These are phyloP conservation scores for Mesorhabditis sp. DNA, from an alignment of 2,888 invertebrate species.

Conservation along the genomic window DNA sequence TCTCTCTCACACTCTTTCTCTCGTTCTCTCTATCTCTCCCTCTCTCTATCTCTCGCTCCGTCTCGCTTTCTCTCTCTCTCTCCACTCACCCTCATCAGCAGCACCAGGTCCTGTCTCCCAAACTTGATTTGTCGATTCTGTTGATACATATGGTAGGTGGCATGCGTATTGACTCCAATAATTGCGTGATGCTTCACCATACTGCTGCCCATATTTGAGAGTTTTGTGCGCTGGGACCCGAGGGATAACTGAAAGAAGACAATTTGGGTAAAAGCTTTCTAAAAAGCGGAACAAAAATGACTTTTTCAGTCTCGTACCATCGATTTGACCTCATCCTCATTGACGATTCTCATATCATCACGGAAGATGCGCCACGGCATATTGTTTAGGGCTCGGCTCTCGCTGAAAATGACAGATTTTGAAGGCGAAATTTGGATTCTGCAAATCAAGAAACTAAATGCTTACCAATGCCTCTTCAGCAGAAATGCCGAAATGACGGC, in stretches of 20 bases:
- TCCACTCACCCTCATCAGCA: constrained; percentile 28
- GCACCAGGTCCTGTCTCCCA: constrained; percentile 23
- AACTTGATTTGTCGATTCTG: constrained; percentile 31
- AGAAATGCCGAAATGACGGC: constrained; percentile 14
- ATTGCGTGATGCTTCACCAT: constrained; percentile 47
- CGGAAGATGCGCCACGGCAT: constrained; percentile 40
- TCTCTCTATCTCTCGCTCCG: too few relatives aligned
- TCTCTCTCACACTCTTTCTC: too few relatives aligned
- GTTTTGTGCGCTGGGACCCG: constrained; percentile 28
- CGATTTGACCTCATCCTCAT: constrained; percentile 38
- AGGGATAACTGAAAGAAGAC: constrained; percentile 25
- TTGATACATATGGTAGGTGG: constrained; percentile 29
- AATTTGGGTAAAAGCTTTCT: background rate
- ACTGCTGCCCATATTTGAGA: constrained; percentile 27
- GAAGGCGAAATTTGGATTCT: background rate
- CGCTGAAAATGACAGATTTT: constrained; percentile 18
- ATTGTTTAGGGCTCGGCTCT: constrained; percentile 27
- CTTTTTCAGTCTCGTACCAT: constrained; percentile 15
- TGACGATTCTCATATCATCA: constrained; percentile 30
- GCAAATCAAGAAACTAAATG: constrained; percentile 9
- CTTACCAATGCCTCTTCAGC: constrained; percentile 18
- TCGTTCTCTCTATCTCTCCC: too few relatives aligned
- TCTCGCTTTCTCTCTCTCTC: too few relatives aligned
- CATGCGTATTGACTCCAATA: constrained; percentile 43
- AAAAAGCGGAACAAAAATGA: background rate